Evolutionary conservation across 1,140 invertebrate species (phyloP).

Genomic region (Scaptomyza montana): DNA sequence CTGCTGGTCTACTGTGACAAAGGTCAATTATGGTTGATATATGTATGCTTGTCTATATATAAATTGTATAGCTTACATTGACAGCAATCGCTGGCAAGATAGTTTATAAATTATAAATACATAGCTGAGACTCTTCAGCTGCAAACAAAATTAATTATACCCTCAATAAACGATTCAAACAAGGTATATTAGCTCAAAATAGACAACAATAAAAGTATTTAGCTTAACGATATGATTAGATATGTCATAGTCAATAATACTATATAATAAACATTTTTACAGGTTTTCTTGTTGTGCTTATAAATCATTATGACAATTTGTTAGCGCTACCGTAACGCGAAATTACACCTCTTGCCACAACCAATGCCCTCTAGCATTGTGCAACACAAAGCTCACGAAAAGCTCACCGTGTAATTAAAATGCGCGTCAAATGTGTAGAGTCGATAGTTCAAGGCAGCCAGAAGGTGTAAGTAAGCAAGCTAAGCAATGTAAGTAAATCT

Average conservation of each 20-base stretch:
- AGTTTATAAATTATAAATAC: slow-evolving; percentile 16
- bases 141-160: slow-evolving; percentile 21
- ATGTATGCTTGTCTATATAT: slow-evolving; percentile 11
- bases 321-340: slow-evolving; percentile 65
- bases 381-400: slow-evolving; percentile 42
- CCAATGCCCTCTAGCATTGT: slow-evolving; percentile 35
- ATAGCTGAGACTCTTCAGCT: slow-evolving; percentile 7
- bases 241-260: neutral
- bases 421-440: slow-evolving; percentile 55
- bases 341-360: slow-evolving; percentile 42
- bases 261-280: neutral
- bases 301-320: slow-evolving; percentile 74
- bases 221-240: neutral
- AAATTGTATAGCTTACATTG: slow-evolving; percentile 1
- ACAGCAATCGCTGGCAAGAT: slow-evolving; percentile 14
- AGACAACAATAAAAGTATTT: neutral
- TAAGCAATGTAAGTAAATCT: neutral
- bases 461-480: slow-evolving; percentile 34
- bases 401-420: slow-evolving; percentile 64
- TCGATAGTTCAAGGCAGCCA: slow-evolving; percentile 67
- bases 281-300: slow-evolving; percentile 41
- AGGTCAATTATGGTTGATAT: slow-evolving; percentile 67
- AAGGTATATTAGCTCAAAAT: neutral
- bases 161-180: neutral
- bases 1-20: slow-evolving; percentile 30